These are phyloP conservation scores for Cheumatopsyche charites DNA, from an alignment of 1,140 invertebrate species.

Conservation along the genomic window DNA sequence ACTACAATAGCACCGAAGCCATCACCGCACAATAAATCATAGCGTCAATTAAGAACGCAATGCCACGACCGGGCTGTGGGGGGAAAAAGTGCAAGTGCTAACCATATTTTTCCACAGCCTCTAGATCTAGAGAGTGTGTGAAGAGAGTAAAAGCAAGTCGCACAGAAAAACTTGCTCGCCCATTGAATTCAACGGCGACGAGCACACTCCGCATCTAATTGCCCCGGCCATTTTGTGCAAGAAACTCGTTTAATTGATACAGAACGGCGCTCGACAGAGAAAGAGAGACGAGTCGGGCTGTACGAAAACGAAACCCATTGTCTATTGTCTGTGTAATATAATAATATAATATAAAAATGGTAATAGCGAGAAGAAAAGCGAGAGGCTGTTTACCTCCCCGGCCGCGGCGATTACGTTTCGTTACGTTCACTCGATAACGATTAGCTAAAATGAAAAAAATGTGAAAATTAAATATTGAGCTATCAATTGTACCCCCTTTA, in stretches of 20 bases:
- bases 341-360: not conserved
- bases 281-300: constrained; percentile 7
- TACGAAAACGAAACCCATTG: constrained; percentile 39
- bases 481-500: not conserved
- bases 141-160: constrained; percentile 41
- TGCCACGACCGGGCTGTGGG: not conserved
- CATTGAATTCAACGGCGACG: constrained; percentile 42
- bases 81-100: constrained; percentile 16
- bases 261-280: not conserved
- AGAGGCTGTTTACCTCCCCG: constrained; percentile 17
- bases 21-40: constrained; percentile 11
- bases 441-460: no score
- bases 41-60: not conserved
- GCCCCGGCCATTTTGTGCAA: constrained; percentile 39
- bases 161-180: constrained; percentile 42
- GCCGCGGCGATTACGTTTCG: no score
- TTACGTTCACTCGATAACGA: no score
- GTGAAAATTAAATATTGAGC: no score
- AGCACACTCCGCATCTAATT: constrained; percentile 45
- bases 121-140: constrained; percentile 44
- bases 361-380: not conserved
- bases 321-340: constrained; percentile 20
- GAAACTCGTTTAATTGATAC: constrained; percentile 44
- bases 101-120: constrained; percentile 3
- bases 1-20: not conserved